These are phyloP conservation scores for Scomber scombrus DNA, from an alignment of 2,113 vertebrate species.

Conservation along the genomic window DNA sequence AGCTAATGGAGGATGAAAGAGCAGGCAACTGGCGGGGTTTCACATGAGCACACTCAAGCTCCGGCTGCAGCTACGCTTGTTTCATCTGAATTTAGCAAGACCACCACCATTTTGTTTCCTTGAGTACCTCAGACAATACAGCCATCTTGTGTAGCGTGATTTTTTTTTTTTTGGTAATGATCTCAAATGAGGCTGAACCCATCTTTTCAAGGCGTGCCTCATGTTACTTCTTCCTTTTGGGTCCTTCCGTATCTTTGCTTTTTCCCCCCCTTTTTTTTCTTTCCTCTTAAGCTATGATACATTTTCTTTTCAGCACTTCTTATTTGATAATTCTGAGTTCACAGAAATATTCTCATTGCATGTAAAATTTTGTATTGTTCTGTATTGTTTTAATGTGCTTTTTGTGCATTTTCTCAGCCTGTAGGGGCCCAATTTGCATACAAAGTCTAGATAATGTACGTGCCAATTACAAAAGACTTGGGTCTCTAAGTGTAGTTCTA, in stretches of 20 bases:
- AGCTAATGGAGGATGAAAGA: conserved; percentile 83
- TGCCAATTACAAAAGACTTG: not conserved
- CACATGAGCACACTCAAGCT: conserved; percentile 64
- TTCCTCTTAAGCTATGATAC: not conserved
- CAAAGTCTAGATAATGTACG: not conserved
- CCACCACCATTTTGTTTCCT: conserved; percentile 75
- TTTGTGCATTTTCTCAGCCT: not conserved
- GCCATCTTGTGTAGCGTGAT: conserved; percentile 65
- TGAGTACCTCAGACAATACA: conserved; percentile 51
- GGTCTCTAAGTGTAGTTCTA: not conserved
- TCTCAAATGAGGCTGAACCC: conserved; percentile 27
- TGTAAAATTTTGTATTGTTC: not conserved
- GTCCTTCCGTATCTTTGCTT: not conserved
- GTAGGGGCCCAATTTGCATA: not conserved
- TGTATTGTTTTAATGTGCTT: not conserved
- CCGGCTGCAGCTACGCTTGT: conserved; percentile 36
- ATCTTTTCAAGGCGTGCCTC: not conserved
- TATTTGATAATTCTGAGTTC: not conserved
- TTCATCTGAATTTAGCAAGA: conserved; percentile 60
- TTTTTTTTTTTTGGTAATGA: conserved; percentile 16
- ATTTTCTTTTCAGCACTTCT: not conserved
- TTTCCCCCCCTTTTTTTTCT: conserved; percentile 5
- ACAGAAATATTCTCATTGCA: not conserved
- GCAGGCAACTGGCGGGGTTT: conserved; percentile 64
- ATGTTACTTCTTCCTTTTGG: not conserved